Evolutionary conservation across 1,140 invertebrate species (phyloP).

Genomic region (Globodera rostochiensis): DNA sequence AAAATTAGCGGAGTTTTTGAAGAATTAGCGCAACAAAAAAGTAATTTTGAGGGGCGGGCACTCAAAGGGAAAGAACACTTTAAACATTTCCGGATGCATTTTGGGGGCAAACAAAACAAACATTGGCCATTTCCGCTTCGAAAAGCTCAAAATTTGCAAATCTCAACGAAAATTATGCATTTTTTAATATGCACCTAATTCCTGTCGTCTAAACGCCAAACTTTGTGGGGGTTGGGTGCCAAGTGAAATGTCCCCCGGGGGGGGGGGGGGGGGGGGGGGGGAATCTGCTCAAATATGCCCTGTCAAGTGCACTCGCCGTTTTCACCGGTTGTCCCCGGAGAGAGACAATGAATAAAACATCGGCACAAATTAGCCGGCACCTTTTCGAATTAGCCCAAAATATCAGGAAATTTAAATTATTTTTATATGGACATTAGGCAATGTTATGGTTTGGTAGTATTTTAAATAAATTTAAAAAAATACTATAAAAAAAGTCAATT

Average conservation of each 20-base stretch:
- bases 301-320: background rate
- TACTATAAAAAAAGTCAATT: no score
- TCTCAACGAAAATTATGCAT: no score
- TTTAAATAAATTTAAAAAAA: no score
- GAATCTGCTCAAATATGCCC: background rate
- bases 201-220: background rate
- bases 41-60: background rate
- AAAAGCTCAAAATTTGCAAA: background rate
- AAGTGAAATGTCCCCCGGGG: background rate
- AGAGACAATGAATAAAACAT: conserved; percentile 6
- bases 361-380: background rate
- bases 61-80: background rate
- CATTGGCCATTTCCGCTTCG: background rate
- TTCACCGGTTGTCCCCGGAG: background rate
- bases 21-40: background rate
- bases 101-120: background rate
- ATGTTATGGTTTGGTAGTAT: no score
- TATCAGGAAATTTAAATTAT: no score
- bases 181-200: no score
- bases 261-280: no score
- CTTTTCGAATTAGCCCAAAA: no score
- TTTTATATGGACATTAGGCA: no score
- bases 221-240: background rate
- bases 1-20: background rate
- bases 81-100: background rate